Evolutionary conservation across 2,797 vertebrate genomes (phyloP), one percentile per base, ranked within the genome.

Genomic region (Urocyon cinereoargenteus): DNA sequence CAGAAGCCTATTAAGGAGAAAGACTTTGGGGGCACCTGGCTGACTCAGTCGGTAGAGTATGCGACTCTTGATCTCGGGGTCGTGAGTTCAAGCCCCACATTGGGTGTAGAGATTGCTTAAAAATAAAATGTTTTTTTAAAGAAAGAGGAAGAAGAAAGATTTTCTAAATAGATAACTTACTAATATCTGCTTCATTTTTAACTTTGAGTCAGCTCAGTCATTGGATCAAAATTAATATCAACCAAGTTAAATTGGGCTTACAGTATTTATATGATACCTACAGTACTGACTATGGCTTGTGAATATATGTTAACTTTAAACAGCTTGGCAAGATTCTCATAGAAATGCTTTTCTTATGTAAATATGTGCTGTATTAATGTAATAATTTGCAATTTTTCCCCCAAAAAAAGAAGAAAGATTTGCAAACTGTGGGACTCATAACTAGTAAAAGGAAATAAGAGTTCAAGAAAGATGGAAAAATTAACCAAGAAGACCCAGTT

Each of bases 311-410:
- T 64, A 79, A 45, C 36, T 22, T 82, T 88, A 77, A 93, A 92
- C 28, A 92, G 86, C n/a, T 93, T 97, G 53, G n/a, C 21, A 72
- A 90, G 40, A 21, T 79, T 85, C 90, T 95, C 51, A 51, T 59
- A 89, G 49, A 96, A 95, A 57, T 90, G 55, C 6, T 88, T 86
- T 86, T 93, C 73, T 93, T 96, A 96, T 83, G 64, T 61, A 91
- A 97, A 93, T 90, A 10, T 91, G 59, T 97, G 36, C 28, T 92
- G 24, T 59, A 86, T 84, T 86, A 93, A 77, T 26, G 34, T 95
- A 96, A 57, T 49, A 94, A 83, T 91, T 81, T 91, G 70, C 10
- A 91, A 18, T 82, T 91, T 86, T 86, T 91, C 28, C 26, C 88
- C 93, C 28, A 79, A 57, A 49, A 24, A 15, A 59, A 19, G 19